These are phyloP conservation scores for Orthonyx spaldingii DNA, from an alignment of 2,113 vertebrate genomes.

Conservation along the genomic window DNA sequence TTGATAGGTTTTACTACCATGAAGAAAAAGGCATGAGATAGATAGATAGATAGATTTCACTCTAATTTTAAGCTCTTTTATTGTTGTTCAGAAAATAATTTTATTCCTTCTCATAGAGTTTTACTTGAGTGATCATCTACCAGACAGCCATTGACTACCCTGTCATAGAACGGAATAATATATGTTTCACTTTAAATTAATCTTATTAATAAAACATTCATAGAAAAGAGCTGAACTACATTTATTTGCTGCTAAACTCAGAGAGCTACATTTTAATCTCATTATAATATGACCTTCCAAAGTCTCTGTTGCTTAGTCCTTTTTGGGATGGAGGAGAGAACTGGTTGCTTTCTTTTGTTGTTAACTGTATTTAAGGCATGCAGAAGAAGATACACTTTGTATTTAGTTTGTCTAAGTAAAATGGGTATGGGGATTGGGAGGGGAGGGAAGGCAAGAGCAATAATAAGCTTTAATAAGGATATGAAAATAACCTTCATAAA, in stretches of 20 bases:
- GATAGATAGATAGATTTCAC: neutral
- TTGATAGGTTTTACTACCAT: neutral
- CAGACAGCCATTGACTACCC: constrained; percentile 31
- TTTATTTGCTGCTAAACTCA: constrained; percentile 55
- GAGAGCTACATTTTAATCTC: constrained; percentile 47
- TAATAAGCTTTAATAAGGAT: constrained; percentile 55
- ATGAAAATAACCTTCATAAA: constrained; percentile 69
- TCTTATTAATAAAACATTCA: constrained; percentile 57
- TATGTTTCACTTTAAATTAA: constrained; percentile 60
- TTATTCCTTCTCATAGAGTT: neutral
- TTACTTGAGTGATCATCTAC: constrained; percentile 49
- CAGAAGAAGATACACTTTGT: neutral
- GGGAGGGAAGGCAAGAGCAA: neutral
- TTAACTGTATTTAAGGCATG: neutral
- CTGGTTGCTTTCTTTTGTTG: neutral
- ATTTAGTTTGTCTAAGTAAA: constrained; percentile 42
- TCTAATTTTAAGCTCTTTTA: constrained; percentile 55
- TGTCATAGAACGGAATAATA: constrained; percentile 48
- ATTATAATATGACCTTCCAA: constrained; percentile 54
- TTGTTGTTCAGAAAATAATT: constrained; percentile 21
- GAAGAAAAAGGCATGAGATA: neutral
- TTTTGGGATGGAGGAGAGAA: neutral
- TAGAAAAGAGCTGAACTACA: constrained; percentile 26
- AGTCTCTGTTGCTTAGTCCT: neutral
- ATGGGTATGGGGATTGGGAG: neutral